Evolutionary conservation across 2,797 vertebrate species (phyloP).

Genomic region (Sebastes elongatus): DNA sequence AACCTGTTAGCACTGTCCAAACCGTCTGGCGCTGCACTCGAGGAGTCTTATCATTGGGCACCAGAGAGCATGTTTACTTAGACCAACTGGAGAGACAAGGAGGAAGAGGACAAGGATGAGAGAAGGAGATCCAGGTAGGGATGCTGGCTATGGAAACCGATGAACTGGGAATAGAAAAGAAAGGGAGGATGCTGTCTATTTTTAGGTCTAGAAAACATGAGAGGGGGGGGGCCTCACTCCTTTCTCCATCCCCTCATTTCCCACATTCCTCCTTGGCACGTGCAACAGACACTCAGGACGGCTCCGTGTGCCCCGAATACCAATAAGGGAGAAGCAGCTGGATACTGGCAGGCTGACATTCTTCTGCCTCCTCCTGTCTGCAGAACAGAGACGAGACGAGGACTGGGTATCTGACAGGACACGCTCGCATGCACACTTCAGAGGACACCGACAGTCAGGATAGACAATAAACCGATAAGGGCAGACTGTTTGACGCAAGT

Average conservation of each 20-base stretch:
- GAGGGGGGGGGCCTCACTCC: slow-evolving; percentile 42
- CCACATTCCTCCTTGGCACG: slow-evolving; percentile 77
- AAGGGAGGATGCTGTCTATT: slow-evolving; percentile 72
- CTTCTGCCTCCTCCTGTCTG: slow-evolving; percentile 71
- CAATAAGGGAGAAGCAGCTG: slow-evolving; percentile 78
- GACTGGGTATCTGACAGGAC: slow-evolving; percentile 60
- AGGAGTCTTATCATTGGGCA: slow-evolving; percentile 63
- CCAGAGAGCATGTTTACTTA: slow-evolving; percentile 62
- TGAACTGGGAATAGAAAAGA: slow-evolving; percentile 67
- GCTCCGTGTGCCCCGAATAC: slow-evolving; percentile 72
- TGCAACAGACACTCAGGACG: slow-evolving; percentile 71
- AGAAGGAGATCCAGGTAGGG: slow-evolving; percentile 36
- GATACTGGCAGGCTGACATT: slow-evolving; percentile 76
- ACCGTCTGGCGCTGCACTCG: slow-evolving; percentile 49
- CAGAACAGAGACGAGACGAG: slow-evolving; percentile 59
- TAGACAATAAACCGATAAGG: slow-evolving; percentile 54
- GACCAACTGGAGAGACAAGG: slow-evolving; percentile 45
- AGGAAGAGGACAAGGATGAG: slow-evolving; percentile 26
- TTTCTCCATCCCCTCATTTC: slow-evolving; percentile 60
- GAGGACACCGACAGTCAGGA: slow-evolving; percentile 50
- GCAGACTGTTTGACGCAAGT: slow-evolving; percentile 44
- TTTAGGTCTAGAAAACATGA: slow-evolving; percentile 74
- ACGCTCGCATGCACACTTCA: slow-evolving; percentile 49
- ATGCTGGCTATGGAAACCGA: slow-evolving; percentile 53
- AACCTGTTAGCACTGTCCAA: slow-evolving; percentile 47